A percentile compares a stretch with the other conserved stretches of the same genome.
Conservation (phyloP, 2,888 invertebrate species). For the Yponomeuta malinellus region DNA sequence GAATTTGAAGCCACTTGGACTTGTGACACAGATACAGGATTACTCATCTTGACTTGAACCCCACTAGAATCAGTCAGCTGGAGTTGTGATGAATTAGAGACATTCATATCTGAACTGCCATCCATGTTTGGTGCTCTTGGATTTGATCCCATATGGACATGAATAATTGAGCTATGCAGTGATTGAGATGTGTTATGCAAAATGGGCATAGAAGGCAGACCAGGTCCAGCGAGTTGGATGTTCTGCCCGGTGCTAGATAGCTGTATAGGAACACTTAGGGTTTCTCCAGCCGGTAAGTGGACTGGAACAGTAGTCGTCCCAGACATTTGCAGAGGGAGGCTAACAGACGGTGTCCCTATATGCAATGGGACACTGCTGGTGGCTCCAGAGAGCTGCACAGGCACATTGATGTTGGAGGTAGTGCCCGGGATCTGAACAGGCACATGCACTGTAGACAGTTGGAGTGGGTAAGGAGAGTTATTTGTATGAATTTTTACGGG, state of each 20-base stretch:
- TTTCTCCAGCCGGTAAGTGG: constrained; percentile 61
- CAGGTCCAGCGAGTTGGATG: constrained; percentile 50
- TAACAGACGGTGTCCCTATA: constrained; percentile 48
- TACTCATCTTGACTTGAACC: constrained; percentile 56
- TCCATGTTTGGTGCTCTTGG: constrained; percentile 49
- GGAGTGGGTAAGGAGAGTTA: constrained; percentile 57
- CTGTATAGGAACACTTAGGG: constrained; percentile 65
- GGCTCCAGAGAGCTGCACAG: constrained; percentile 60
- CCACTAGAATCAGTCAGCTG: constrained; percentile 49
- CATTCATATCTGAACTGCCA: constrained; percentile 47
- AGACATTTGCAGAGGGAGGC: constrained; percentile 62
- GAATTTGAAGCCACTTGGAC: constrained; percentile 55
- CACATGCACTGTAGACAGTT: constrained; percentile 66
- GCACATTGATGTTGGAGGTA: constrained; percentile 64
- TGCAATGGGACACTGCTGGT: constrained; percentile 58
- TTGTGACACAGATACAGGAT: constrained; percentile 49
- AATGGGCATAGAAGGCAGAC: constrained; percentile 62
- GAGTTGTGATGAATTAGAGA: constrained; percentile 52
- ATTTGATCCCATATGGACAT: constrained; percentile 67
- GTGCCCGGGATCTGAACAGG: constrained; percentile 68
- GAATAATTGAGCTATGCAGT: constrained; percentile 61
- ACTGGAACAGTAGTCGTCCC: constrained; percentile 59
- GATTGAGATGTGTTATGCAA: constrained; percentile 52
- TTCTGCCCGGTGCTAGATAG: constrained; percentile 52
- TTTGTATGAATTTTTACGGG: constrained; percentile 64